phyloP scores from a whole-genome alignment of 2,797 vertebrate species.

The Aldrovandia affinis region DNA sequence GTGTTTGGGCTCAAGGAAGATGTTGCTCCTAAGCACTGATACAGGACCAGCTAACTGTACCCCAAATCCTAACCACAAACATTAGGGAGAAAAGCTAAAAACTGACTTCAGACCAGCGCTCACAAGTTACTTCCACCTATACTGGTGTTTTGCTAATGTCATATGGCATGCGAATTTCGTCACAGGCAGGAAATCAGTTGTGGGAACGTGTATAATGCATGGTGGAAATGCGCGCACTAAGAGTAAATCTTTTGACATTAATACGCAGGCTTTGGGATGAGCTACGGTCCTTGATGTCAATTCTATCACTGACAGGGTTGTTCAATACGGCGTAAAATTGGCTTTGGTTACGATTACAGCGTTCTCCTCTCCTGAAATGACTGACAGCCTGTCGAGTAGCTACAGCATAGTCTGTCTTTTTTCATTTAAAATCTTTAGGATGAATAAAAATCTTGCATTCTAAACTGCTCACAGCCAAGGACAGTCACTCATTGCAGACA shows the following conservation, averaged over 20 bases:
- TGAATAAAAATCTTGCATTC: neutral
- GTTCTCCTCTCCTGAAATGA: neutral
- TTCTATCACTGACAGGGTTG: neutral
- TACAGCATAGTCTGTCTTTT: neutral
- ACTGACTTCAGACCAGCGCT: no score
- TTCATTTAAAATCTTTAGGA: neutral
- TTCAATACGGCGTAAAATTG: neutral
- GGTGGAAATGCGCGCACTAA: neutral
- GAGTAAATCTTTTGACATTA: neutral
- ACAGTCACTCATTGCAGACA: neutral
- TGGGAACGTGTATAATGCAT: neutral
- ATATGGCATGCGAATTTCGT: no score
- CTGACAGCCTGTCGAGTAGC: neutral
- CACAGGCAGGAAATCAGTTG: neutral
- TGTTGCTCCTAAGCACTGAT: no score
- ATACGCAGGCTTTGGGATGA: neutral
- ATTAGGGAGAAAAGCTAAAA: no score
- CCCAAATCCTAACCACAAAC: no score
- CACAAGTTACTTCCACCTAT: no score
- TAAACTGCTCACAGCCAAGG: neutral
- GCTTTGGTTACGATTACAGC: neutral
- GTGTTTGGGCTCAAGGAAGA: no score
- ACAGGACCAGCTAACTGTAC: no score
- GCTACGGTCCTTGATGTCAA: neutral
- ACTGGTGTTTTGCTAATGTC: no score